A percentile compares a stretch with the other conserved stretches of the same genome.
These are phyloP conservation scores for Periophthalmus modestus DNA, from an alignment of 2,113 vertebrate species.

Conservation along the genomic window DNA sequence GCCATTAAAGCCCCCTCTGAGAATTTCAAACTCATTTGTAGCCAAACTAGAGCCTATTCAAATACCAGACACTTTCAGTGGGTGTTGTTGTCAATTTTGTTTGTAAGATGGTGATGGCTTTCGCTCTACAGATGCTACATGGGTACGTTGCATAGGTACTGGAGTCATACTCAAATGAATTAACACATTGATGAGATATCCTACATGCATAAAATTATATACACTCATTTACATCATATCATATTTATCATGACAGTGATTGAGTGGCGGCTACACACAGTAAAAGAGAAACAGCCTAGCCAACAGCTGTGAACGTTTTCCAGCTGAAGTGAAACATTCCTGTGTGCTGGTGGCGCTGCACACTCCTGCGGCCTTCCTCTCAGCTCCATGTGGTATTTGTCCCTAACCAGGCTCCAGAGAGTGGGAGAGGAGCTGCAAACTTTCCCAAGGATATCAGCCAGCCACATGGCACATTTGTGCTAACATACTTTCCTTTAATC, in stretches of 20 bases:
- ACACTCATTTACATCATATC: constrained; percentile 9
- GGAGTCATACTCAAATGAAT: no score
- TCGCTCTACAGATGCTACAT: constrained; percentile 27
- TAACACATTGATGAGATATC: constrained; percentile 23
- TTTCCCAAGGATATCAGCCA: constrained; percentile 81
- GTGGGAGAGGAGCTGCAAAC: constrained; percentile 77
- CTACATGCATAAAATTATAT: background rate
- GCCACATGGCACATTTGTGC: constrained; percentile 68
- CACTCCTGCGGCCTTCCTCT: constrained; percentile 75
- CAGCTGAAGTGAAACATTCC: constrained; percentile 81
- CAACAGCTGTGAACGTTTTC: constrained; percentile 77
- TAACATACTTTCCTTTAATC: constrained; percentile 15
- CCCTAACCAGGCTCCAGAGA: constrained; percentile 79
- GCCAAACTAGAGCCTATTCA: constrained; percentile 28
- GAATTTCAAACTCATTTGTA: constrained; percentile 16
- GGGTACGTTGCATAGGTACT: constrained; percentile 18
- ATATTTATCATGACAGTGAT: constrained; percentile 17
- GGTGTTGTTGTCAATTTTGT: constrained; percentile 44
- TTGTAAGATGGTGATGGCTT: constrained; percentile 35
- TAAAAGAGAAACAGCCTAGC: constrained; percentile 57
- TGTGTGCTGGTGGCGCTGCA: constrained; percentile 66
- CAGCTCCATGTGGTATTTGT: constrained; percentile 82
- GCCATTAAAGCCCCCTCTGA: constrained; percentile 4
- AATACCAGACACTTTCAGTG: constrained; percentile 39
- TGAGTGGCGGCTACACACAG: constrained; percentile 39